Conservation (phyloP, 2,888 invertebrate species). For the Rhagonycha fulva region DNA sequence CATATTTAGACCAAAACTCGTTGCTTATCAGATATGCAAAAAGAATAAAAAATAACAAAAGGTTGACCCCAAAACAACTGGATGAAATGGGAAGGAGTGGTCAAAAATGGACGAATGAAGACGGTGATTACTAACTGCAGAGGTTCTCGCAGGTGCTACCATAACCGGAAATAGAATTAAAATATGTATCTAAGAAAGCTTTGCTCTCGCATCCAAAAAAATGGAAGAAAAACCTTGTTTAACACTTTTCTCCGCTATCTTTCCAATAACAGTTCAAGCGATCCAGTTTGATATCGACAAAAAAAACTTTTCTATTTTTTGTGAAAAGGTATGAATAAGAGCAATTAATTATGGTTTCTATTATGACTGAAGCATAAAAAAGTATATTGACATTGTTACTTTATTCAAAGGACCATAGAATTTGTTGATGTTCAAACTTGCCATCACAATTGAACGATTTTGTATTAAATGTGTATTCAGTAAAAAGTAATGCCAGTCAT, state of each 20-base stretch:
- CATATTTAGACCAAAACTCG: background rate
- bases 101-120: background rate
- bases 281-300: background rate
- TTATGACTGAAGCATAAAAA: background rate
- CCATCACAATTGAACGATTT: slow-evolving; percentile 37
- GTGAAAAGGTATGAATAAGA: background rate
- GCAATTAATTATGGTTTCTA: background rate
- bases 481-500: slow-evolving; percentile 35
- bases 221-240: background rate
- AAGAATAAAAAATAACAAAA: too few relatives aligned
- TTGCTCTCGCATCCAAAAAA: background rate
- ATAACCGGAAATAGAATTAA: background rate
- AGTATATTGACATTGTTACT: background rate
- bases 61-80: background rate
- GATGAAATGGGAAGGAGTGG: background rate
- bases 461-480: slow-evolving; percentile 26
- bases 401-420: background rate
- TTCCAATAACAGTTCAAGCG: background rate
- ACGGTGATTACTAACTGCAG: background rate
- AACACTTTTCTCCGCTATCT: background rate
- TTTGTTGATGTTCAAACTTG: background rate
- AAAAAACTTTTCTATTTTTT: background rate
- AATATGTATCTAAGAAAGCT: background rate
- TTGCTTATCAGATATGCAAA: background rate
- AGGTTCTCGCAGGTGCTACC: background rate